Conservation (phyloP, 2,797 vertebrate genomes). For the Galaxias olidus region DNA sequence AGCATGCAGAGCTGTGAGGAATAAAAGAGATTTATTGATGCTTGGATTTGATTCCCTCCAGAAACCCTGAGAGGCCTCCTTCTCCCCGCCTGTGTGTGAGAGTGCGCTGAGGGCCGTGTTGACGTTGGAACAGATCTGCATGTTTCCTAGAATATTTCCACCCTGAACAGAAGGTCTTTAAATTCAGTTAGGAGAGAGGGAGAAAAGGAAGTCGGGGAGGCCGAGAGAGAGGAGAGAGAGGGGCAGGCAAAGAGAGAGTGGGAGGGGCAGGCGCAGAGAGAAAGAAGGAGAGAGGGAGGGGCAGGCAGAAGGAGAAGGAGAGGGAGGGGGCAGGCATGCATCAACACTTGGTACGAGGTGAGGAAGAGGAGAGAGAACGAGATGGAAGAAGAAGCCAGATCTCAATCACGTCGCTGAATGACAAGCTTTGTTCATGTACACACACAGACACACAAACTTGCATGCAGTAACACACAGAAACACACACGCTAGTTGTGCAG, state of each 20-base stretch:
- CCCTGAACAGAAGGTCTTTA: slow-evolving; percentile 45
- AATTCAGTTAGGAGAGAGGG: slow-evolving; percentile 27
- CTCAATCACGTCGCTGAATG: too few species aligned
- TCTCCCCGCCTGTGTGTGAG: too few species aligned
- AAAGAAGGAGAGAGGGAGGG: slow-evolving; percentile 35
- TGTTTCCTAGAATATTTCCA: slow-evolving; percentile 57
- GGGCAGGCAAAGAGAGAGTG: slow-evolving; percentile 14
- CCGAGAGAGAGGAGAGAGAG: not conserved
- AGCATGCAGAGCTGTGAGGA: slow-evolving; percentile 17
- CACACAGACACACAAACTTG: too few species aligned
- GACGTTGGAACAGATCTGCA: slow-evolving; percentile 55
- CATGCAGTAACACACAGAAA: too few species aligned
- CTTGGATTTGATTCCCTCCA: slow-evolving; percentile 36
- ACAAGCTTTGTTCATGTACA: too few species aligned
- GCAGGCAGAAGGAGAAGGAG: slow-evolving; percentile 42
- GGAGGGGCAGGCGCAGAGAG: slow-evolving; percentile 34
- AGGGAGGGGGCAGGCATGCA: slow-evolving; percentile 18
- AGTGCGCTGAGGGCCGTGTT: slow-evolving; percentile 28
- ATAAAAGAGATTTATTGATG: slow-evolving; percentile 54
- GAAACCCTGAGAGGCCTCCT: too few species aligned
- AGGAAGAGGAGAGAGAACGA: too few species aligned
- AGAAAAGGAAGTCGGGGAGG: not conserved
- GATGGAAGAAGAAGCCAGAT: too few species aligned
- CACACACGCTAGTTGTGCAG: too few species aligned
- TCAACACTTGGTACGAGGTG: not conserved